Conservation (phyloP, 2,113 vertebrate genomes). For the Atractosteus spatula region DNA sequence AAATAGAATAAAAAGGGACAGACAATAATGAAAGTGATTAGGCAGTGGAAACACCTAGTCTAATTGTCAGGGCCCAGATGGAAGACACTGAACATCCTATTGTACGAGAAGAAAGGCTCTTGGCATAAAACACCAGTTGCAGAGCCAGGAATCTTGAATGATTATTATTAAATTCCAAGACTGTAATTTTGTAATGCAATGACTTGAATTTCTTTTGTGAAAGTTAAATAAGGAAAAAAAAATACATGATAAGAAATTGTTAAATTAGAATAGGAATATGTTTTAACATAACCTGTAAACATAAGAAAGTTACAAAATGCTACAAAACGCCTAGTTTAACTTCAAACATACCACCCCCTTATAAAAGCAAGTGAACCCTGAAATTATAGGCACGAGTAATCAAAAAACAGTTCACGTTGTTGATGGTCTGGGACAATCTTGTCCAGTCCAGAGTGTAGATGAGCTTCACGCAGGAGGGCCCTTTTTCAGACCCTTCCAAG, state of each 20-base stretch:
- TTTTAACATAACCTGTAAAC: not conserved
- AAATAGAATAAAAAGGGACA: not conserved
- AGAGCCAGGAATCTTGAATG: too few species aligned
- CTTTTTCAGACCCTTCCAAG: conserved; percentile 78
- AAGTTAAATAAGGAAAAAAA: not conserved
- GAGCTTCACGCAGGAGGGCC: not conserved
- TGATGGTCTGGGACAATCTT: not conserved
- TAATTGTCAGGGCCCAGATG: too few species aligned
- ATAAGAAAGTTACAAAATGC: not conserved
- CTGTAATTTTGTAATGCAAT: not conserved
- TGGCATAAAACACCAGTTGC: too few species aligned
- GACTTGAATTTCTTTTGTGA: too few species aligned
- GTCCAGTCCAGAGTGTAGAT: not conserved
- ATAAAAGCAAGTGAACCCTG: too few species aligned
- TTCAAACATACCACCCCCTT: not conserved
- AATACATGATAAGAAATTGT: not conserved
- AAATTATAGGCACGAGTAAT: too few species aligned
- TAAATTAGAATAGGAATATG: not conserved
- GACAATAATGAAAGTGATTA: too few species aligned
- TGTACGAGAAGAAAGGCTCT: too few species aligned
- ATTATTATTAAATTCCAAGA: too few species aligned
- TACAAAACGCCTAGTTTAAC: not conserved
- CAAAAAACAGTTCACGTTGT: not conserved
- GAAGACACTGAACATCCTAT: too few species aligned
- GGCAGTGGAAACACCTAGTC: too few species aligned